Evolutionary conservation across 2,797 vertebrate species (phyloP).

Genomic region (Percopsis omiscomaycus): DNA sequence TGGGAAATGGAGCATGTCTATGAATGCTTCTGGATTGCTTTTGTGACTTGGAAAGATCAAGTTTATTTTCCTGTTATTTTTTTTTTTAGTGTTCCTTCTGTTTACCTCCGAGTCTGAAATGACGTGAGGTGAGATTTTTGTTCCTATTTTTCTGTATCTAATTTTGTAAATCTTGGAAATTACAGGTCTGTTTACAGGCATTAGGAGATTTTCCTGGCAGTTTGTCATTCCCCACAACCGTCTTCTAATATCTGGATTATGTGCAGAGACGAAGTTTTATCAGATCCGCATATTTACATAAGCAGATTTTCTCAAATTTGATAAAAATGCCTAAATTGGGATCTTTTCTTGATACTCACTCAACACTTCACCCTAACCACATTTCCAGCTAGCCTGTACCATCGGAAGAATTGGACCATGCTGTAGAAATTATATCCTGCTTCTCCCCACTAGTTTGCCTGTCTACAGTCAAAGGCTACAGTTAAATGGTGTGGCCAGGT

Average conservation of each 20-base stretch:
- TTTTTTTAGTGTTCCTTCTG: conserved; percentile 40
- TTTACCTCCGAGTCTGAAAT: conserved; percentile 49
- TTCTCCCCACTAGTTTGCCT: conserved; percentile 37
- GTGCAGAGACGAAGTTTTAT: conserved; percentile 52
- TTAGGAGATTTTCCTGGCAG: conserved; percentile 69
- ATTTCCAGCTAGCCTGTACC: conserved; percentile 52
- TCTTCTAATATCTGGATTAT: conserved; percentile 52
- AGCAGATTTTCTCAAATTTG: conserved; percentile 50
- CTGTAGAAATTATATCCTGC: conserved; percentile 45
- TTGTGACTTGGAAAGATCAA: conserved; percentile 34
- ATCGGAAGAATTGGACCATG: conserved; percentile 40
- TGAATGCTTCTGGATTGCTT: conserved; percentile 26
- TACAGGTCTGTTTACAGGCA: conserved; percentile 53
- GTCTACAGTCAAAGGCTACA: conserved; percentile 44
- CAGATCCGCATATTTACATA: conserved; percentile 65
- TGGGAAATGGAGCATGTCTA: conserved; percentile 38
- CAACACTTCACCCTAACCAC: conserved; percentile 46
- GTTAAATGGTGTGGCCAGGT: conserved; percentile 45
- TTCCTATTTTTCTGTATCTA: conserved; percentile 51
- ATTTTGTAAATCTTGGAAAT: conserved; percentile 62
- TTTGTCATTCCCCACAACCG: conserved; percentile 54
- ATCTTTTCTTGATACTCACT: conserved; percentile 43
- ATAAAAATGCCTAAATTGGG: conserved; percentile 38
- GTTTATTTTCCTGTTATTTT: conserved; percentile 3
- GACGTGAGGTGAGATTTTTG: conserved; percentile 50